A percentile compares a stretch with the other conserved stretches of the same genome.
These are phyloP conservation scores for Lontra canadensis DNA, from an alignment of 2,113 vertebrate species.

Conservation along the genomic window DNA sequence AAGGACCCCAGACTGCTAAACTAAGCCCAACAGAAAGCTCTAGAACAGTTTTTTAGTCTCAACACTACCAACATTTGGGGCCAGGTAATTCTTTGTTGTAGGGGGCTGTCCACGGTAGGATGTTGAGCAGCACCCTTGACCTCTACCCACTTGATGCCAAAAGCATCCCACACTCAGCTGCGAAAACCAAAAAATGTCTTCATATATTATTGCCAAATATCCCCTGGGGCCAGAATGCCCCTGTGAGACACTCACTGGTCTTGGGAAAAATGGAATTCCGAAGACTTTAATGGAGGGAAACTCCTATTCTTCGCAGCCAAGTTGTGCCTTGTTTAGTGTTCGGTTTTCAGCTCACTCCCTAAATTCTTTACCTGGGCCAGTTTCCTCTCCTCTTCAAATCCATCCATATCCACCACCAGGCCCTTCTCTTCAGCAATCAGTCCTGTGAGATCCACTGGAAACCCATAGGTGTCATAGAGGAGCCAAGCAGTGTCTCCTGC, in stretches of 20 bases:
- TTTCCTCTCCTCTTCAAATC: conserved; percentile 96
- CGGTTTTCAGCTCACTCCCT: neutral
- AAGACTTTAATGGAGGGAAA: neutral
- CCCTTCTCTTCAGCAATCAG: conserved; percentile 98
- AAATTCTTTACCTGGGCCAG: conserved; percentile 90
- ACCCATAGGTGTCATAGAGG: conserved; percentile 96
- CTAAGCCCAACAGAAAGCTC: neutral
- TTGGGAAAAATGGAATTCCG: neutral
- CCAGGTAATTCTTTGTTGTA: neutral
- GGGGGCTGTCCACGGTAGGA: neutral
- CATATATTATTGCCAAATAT: neutral
- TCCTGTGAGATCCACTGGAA: conserved; percentile 96
- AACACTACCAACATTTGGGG: neutral
- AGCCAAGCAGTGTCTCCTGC: conserved; percentile 98
- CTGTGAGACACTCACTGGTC: neutral
- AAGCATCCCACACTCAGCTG: neutral
- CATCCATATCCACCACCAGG: conserved; percentile 90
- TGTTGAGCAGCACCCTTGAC: neutral
- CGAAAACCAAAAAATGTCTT: neutral
- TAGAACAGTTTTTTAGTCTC: neutral
- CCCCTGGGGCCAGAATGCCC: neutral
- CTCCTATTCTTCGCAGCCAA: neutral
- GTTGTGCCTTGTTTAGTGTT: neutral
- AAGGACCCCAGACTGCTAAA: neutral
- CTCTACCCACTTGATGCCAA: neutral